Base-by-base conservation (phyloP, 2,797 vertebrate species). In the Fistularia commersonii region DNA sequence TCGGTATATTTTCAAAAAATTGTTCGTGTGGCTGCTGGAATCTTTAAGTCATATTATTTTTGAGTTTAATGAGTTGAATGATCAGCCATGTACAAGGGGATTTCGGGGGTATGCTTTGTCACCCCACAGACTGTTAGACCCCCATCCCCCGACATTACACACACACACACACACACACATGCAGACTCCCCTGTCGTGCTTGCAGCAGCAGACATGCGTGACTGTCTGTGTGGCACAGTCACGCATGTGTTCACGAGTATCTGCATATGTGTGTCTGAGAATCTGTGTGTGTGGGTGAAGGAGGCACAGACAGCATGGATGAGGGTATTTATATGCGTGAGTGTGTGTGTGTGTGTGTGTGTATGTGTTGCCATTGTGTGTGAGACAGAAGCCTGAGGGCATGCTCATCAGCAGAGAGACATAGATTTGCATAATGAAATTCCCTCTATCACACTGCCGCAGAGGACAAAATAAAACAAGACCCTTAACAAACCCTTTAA, bases 391-490 rank as follows among this genome's bases (percentile, higher is more conserved):
- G 80, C 84, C 76, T 68, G 65, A 74, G 77, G 84, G 69, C 76
- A 79, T 74, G 83, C 79, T 87, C 79, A 87, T 86, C 85, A 86
- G 74, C 76, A 71, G 56, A 79, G 74, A 82, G 68, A 82, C 70
- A 56, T 4, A 72, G 69, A 82, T 88, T 83, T 83, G 77, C 81
- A 87, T 87, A 85, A 86, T 85, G 74, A 84, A 82, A 86, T 84
- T 75, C 77, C 73, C 81, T 75, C 81, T 80, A 77, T 80, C 74
- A 6, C 66, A 32, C 63, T 10, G 52, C 57, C 41, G 57, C 78
- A 81, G 76, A 85, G 77, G 74, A 83, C 79, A 76, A 76, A 71
- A 74, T 81, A 79, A 83, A 83, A 79, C 79, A 79, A 76, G 69
- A 79, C 73, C 72, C 77, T 83, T 12, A 41, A 51, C 23, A 51